Conservation (phyloP, 2,113 vertebrate species). For the Callaeas wilsoni region DNA sequence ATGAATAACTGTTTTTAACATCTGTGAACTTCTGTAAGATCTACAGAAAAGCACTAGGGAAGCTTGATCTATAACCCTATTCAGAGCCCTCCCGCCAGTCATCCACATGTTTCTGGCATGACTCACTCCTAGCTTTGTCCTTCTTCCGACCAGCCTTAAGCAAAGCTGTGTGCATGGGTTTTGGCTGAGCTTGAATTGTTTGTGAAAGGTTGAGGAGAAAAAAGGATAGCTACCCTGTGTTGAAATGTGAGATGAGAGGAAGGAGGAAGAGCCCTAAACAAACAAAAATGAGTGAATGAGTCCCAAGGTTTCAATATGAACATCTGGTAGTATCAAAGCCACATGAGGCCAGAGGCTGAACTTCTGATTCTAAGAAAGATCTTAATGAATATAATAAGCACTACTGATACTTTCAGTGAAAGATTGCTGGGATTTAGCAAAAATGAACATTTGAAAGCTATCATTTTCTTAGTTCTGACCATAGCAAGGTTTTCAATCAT, state of each 20-base stretch:
- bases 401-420: neutral
- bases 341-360: neutral
- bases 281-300: neutral
- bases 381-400: neutral
- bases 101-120: neutral
- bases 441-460: neutral
- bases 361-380: neutral
- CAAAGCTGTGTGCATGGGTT: neutral
- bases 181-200: neutral
- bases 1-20: neutral
- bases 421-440: neutral
- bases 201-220: neutral
- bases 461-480: neutral
- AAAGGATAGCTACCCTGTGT: neutral
- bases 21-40: neutral
- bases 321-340: conserved; percentile 4
- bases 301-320: neutral
- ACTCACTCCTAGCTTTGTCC: neutral
- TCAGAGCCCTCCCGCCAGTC: neutral
- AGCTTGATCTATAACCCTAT: neutral
- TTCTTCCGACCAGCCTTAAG: neutral
- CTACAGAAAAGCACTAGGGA: neutral
- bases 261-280: neutral
- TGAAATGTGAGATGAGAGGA: neutral
- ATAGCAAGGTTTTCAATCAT: neutral